Evolutionary conservation across 2,888 invertebrate species (phyloP), one percentile per base, ranked within the genome.

Genomic region (Eurois occulta): DNA sequence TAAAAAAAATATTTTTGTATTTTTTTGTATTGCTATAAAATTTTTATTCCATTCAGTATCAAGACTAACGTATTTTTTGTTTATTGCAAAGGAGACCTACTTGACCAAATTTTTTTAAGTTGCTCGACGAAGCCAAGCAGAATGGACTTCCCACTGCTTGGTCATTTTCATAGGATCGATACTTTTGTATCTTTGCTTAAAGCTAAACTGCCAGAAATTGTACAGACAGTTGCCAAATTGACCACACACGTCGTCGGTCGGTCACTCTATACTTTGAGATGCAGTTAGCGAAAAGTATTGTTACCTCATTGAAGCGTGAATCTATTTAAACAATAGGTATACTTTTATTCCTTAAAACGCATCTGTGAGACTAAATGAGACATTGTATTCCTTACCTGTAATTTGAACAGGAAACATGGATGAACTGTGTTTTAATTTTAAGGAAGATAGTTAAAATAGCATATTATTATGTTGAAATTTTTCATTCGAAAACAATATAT

Each of bases 161-260:
- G 10, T 35, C 18, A 35, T 21, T 62, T 60, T 60, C 32, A 16
- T 35, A 21, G 35, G 28, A 72, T 60, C 7, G 28, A 16, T 32
- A 21, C 32, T 32, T 32, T 8, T 32, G 1, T 32, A 58, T 24
- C 18, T 62, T 74, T 62, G 3, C 2, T 73, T 73, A 4, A 3
- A 41, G 62, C 3, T 60, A 35, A 38, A 43, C 5, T 28, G 24
- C 28, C 3, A 41, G 24, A n/a, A 35, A 41, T n/a, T 24, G 10
- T 58, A 16, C 28, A 24, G 46, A 69, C 35, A 41, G 32, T 52
- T 73, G 52, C 48, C 32, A 52, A 76, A 65, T 38, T 73, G 71
- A 80, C 84, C 80, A 84, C 84, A 84, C 80, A 73, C 75, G 67
- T 58, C n/a, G n/a, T n/a, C n/a, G n/a, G n/a, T n/a, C 8, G 76